Base-by-base conservation (phyloP, 1,140 invertebrate genomes). In the Nylanderia fulva region DNA sequence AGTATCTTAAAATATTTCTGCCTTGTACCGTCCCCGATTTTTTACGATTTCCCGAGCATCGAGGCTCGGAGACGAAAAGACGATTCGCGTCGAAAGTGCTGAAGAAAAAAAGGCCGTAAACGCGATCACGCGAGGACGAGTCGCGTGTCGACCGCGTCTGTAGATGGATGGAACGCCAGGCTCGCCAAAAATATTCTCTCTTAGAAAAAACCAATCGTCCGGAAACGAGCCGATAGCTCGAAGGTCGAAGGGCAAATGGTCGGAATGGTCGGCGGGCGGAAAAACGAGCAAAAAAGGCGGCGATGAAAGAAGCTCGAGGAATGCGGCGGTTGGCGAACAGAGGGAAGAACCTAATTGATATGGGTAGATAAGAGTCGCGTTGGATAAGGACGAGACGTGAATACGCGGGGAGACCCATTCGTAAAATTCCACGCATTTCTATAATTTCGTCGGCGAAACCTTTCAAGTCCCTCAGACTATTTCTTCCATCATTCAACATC, bases 261-360 rank as follows among this genome's bases (percentile, higher is more conserved):
- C 71, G 52, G 33, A 27, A 74, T 8, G 29, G 71, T 39, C 33
- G 33, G 52, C 63, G 63, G 15, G 52, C 45, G 45, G 11, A 29
- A 36, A n/a, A 21, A 54, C 18, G 75, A 39, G 52, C 64, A n/a
- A 45, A 48, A n/a, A 48, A n/a, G 45, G 27, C 52, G 45, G 58
- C 48, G 68, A 72, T 54, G 86, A 87, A 72, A 80, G 33, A n/a
- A 45, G 63, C 29, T 27, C 29, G 39, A 80, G 61, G 86, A 88
- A 85, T 87, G 80, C 61, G 68, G 60, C 77, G 69, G 15, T 54
- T 56, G 82, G 13, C 8, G 36, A 18, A 63, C 52, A 75, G 56
- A 85, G 58, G 56, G 86, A 39, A 42, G 27, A 48, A 33, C 58
- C 71, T 88, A 88, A 88, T 88, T 88, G 87, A 88, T 88, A 88